phyloP scores from a whole-genome alignment of 1,140 invertebrate species.

The Panulirus ornatus region DNA sequence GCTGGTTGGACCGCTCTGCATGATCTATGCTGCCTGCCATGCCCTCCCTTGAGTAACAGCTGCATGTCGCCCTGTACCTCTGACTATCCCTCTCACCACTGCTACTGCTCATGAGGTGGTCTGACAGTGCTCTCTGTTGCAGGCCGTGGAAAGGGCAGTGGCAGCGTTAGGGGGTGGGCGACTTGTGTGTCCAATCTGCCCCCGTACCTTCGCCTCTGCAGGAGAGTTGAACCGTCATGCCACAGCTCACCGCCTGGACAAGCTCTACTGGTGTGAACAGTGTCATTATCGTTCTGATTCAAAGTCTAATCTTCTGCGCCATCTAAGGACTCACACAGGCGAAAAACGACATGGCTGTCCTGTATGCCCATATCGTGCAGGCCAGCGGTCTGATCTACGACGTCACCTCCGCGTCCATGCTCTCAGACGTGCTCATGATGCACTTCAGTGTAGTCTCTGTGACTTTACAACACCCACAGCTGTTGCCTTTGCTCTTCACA shows the following conservation, averaged over 20 bases:
- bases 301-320: slow-evolving; percentile 61
- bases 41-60: slow-evolving; percentile 29
- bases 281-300: slow-evolving; percentile 62
- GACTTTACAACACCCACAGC: slow-evolving; percentile 42
- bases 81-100: slow-evolving; percentile 12
- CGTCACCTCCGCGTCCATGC: slow-evolving; percentile 61
- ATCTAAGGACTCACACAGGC: slow-evolving; percentile 64
- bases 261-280: slow-evolving; percentile 69
- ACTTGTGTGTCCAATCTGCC: slow-evolving; percentile 57
- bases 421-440: slow-evolving; percentile 53
- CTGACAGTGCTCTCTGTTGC: slow-evolving; percentile 51
- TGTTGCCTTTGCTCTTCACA: slow-evolving; percentile 69
- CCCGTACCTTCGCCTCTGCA: slow-evolving; percentile 45
- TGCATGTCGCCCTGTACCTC: slow-evolving; percentile 22
- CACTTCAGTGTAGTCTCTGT: slow-evolving; percentile 72
- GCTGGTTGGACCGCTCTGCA: slow-evolving; percentile 8
- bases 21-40: slow-evolving; percentile 33
- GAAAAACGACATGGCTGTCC: slow-evolving; percentile 66
- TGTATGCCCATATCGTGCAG: slow-evolving; percentile 71
- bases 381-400: slow-evolving; percentile 67
- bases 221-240: slow-evolving; percentile 55
- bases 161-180: slow-evolving; percentile 56
- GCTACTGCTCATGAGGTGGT: slow-evolving; percentile 4
- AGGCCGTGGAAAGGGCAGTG: slow-evolving; percentile 61
- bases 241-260: slow-evolving; percentile 60